A percentile compares a stretch with the other conserved stretches of the same genome.
Conservation (phyloP, 1,140 invertebrate genomes). For the Lucilia sericata region DNA sequence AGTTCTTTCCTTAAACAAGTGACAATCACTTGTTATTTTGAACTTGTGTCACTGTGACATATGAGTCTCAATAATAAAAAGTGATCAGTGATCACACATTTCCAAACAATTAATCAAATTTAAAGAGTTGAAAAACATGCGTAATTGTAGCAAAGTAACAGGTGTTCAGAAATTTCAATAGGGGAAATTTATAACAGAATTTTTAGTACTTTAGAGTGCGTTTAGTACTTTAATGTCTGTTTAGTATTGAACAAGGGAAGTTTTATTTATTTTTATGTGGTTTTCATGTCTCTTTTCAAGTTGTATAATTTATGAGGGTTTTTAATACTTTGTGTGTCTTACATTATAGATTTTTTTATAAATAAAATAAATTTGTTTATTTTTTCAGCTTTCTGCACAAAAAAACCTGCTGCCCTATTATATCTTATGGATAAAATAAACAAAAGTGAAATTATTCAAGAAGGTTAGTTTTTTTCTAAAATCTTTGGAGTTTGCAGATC, state of each 20-base stretch:
- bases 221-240: no score
- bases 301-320: background rate
- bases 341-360: background rate
- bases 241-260: background rate
- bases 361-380: background rate
- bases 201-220: no score
- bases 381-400: background rate
- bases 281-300: background rate
- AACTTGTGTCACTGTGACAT: background rate
- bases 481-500: no score
- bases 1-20: background rate
- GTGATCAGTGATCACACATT: background rate
- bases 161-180: conserved; percentile 21
- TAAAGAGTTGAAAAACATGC: conserved; percentile 39
- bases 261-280: background rate
- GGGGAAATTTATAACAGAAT: background rate
- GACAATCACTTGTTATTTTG: background rate
- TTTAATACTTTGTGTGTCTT: background rate
- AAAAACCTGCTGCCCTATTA: no score
- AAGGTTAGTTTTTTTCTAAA: no score
- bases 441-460: no score
- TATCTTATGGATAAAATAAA: no score
- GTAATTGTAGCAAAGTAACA: conserved; percentile 40
- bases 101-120: background rate
- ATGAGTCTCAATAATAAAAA: no score